Base-by-base conservation (phyloP, 2,113 vertebrate genomes). In the Porphyrio hochstetteri region DNA sequence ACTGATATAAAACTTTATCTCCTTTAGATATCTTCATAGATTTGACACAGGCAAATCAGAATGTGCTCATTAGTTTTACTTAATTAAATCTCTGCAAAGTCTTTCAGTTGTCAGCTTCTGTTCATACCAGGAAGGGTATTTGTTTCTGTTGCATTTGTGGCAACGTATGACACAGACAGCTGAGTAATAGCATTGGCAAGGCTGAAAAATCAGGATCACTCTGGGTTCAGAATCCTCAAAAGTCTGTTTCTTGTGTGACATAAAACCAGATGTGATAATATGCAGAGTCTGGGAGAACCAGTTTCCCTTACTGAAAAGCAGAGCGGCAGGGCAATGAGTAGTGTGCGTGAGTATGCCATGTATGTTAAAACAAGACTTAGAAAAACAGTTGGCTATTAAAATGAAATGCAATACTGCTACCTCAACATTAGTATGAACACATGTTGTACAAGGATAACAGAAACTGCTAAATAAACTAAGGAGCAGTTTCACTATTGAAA, bases 391-490 rank as follows among this genome's bases (percentile, higher is more conserved):
- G 64, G 65, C 33, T 40, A 44, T 84, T 84, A 65, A 78, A 94
- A 48, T 0, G 71, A 94, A 96, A 96, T 38, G 28, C 53, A 86
- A 72, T 35, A 76, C 82, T 74, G 33, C 56, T 92, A 53, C 80
- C 79, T 75, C 80, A 85, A n/a, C 48, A 44, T 40, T 85, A 68
- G 24, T 76, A 90, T 23, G 69, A 93, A 86, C 79, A 88, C 36
- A 16, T 75, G 75, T 64, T 75, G 48, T 79, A 93, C 89, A 94
- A 71, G 72, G 13, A 8, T 14, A 86, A 68, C 42, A 92, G 46
- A 92, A 95, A 92, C 52, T 68, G 48, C 82, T 86, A 93, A 90
- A 75, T 79, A 76, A 96, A 93, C 57, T 50, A 64, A 76, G 60
- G 63, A 78, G 28, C 24, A 44, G 25, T 85, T 82, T 74, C 82